Evolutionary conservation across 2,113 vertebrate species (phyloP).

Genomic region (Lasiurus borealis): DNA sequence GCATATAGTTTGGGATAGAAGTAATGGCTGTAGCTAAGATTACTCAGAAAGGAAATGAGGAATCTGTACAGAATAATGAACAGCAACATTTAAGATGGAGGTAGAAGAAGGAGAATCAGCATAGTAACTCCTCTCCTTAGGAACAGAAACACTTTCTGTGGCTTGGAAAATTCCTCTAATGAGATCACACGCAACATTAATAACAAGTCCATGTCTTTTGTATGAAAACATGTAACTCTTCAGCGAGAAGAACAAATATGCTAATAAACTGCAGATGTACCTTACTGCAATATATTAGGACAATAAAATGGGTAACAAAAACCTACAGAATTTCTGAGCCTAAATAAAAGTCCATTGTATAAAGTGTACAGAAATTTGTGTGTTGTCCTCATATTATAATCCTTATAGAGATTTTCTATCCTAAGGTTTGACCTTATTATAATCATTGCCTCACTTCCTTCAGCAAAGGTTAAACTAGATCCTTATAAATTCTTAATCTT

Average conservation of each 20-base stretch:
- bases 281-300: background rate
- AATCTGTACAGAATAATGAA: constrained; percentile 15
- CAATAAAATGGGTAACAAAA: background rate
- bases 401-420: background rate
- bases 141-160: constrained; percentile 11
- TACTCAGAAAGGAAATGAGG: background rate
- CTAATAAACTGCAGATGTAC: background rate
- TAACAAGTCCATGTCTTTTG: background rate
- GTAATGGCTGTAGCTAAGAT: background rate
- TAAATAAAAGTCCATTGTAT: constrained; percentile 11
- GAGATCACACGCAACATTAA: background rate
- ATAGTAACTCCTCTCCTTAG: background rate
- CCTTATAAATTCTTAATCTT: constrained; percentile 21
- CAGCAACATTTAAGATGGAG: background rate
- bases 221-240: constrained; percentile 39
- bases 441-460: constrained; percentile 6
- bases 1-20: background rate
- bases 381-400: background rate
- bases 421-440: constrained; percentile 9
- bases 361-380: background rate
- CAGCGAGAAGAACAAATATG: background rate
- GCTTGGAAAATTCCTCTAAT: constrained; percentile 28
- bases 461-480: constrained; percentile 9
- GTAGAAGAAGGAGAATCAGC: background rate
- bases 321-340: background rate